These are phyloP conservation scores for Anas platyrhynchos DNA, from an alignment of 2,113 vertebrate species.

Conservation along the genomic window DNA sequence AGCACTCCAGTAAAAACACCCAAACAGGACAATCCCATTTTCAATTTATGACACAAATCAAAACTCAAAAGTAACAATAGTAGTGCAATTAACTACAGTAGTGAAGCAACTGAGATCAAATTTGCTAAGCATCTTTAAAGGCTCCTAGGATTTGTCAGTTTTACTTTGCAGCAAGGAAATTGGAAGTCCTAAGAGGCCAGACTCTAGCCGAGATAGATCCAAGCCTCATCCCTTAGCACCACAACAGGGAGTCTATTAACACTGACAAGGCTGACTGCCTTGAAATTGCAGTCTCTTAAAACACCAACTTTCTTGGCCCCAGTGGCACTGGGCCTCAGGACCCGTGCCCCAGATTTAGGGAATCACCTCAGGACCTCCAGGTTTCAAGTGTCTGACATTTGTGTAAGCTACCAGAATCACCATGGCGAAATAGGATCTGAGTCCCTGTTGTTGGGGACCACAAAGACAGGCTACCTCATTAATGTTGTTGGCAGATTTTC, in stretches of 20 bases:
- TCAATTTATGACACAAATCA: not conserved
- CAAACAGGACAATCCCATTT: not conserved
- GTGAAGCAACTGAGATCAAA: not conserved
- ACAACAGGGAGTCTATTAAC: conserved; percentile 43
- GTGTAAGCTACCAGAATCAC: not conserved
- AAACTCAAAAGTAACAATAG: not conserved
- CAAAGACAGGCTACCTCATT: accelerated
- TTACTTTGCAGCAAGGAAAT: not conserved
- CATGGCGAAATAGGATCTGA: not conserved
- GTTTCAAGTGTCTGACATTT: not conserved
- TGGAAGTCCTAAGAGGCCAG: conserved; percentile 10
- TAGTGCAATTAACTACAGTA: not conserved
- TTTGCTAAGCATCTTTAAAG: not conserved
- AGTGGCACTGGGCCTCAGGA: not conserved
- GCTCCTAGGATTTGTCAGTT: conserved; percentile 15
- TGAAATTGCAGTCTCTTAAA: conserved; percentile 29
- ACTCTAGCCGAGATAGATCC: conserved; percentile 20
- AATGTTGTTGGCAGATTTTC: not conserved
- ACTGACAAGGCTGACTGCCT: conserved; percentile 52
- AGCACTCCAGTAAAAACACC: not conserved
- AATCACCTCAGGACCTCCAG: not conserved
- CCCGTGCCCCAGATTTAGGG: conserved; percentile 4
- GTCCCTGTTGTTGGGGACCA: accelerated
- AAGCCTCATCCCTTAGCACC: conserved; percentile 16
- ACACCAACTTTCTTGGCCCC: not conserved